These are phyloP conservation scores for Pachypeltis micranthus DNA, from an alignment of 1,140 invertebrate genomes.

Conservation along the genomic window DNA sequence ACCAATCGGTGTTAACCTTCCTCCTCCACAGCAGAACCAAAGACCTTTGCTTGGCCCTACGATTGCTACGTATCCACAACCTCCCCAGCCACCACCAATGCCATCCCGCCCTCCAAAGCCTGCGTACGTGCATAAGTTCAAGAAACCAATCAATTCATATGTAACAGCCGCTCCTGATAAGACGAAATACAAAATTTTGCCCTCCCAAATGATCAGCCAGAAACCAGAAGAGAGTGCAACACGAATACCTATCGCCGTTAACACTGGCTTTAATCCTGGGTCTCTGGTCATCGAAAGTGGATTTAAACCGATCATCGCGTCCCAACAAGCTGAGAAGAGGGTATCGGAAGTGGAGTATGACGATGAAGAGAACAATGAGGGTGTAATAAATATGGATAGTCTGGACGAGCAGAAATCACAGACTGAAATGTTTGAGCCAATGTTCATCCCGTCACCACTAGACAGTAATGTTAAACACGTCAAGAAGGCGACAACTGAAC, in stretches of 20 bases:
- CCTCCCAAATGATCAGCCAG: constrained; percentile 16
- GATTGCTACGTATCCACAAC: background rate
- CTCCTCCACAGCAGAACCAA: background rate
- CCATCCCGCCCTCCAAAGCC: constrained; percentile 12
- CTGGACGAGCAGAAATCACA: constrained; percentile 32
- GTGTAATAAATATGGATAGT: constrained; percentile 20
- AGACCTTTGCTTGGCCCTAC: background rate
- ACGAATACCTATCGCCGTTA: constrained; percentile 36
- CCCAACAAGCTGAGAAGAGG: constrained; percentile 38
- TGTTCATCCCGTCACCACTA: constrained; percentile 57
- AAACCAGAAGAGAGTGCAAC: constrained; percentile 16
- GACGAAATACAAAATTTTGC: constrained; percentile 17
- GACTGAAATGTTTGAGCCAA: constrained; percentile 50
- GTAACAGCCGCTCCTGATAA: constrained; percentile 12
- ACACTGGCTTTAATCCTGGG: constrained; percentile 65
- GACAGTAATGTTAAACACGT: constrained; percentile 32
- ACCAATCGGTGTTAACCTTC: constrained; percentile 9
- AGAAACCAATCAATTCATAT: constrained; percentile 4
- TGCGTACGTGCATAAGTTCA: constrained; percentile 17
- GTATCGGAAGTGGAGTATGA: constrained; percentile 37
- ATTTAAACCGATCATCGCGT: constrained; percentile 65
- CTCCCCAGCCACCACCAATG: background rate
- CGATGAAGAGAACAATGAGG: constrained; percentile 31
- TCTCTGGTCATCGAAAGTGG: constrained; percentile 69
- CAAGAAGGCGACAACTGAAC: constrained; percentile 20